phyloP scores from a whole-genome alignment of 2,113 vertebrate species.

The Pycnonotus jocosus region DNA sequence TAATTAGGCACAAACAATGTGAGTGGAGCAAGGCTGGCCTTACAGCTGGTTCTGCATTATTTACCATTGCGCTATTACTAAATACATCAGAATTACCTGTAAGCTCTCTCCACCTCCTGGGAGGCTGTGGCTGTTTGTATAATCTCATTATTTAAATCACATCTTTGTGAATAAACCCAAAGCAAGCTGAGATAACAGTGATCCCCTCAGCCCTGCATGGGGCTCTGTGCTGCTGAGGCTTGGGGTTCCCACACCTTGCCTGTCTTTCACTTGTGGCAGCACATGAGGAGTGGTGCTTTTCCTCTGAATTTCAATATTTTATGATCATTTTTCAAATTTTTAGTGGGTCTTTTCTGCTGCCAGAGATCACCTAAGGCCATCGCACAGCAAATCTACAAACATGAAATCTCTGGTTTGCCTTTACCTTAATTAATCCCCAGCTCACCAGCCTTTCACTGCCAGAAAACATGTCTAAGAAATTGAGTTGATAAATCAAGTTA shows the following conservation, averaged over 20 bases:
- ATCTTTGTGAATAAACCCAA: background rate
- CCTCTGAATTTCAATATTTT: background rate
- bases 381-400: background rate
- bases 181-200: background rate
- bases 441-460: background rate
- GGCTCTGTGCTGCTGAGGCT: background rate
- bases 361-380: background rate
- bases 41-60: background rate
- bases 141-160: background rate
- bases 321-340: background rate
- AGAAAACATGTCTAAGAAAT: background rate
- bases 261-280: background rate
- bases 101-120: background rate
- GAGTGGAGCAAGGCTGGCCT: background rate
- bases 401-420: background rate
- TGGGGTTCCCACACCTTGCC: fast-evolving
- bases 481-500: background rate
- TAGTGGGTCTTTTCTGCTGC: background rate
- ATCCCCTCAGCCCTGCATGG: background rate
- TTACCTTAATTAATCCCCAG: background rate
- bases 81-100: background rate
- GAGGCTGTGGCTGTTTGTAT: background rate
- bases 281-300: background rate
- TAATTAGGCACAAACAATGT: background rate
- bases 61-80: background rate